Evolutionary conservation across 2,797 vertebrate genomes (phyloP), one percentile per base, ranked within the genome.

Genomic region (Acanthurus lineatus): DNA sequence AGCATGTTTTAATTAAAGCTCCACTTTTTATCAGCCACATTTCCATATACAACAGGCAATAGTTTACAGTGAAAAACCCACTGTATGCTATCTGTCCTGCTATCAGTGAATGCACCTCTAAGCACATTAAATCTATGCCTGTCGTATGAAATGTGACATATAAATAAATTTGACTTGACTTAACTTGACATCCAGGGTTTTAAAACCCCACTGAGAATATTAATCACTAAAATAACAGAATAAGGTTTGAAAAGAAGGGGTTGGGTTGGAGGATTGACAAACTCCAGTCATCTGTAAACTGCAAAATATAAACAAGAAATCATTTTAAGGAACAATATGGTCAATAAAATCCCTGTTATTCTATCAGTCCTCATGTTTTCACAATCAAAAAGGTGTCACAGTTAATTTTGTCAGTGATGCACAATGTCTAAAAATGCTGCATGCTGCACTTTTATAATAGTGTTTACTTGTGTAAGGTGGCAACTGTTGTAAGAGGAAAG

Each of bases 401-500:
- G 57, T 73, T 68, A 44, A 81, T 82, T 32, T 83, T 67, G 35
- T 45, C 47, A n/a, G 49, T 76, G 68, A 67, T 51, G 9, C 63
- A 69, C 32, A 56, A 57, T 51, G 54, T 71, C 47, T 72, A 28
- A 86, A 88, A 85, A 52, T 62, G 76, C 84, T 62, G 56, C 48
- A 19, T 17, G 51, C 69, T 40, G 75, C 75, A 69, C 80, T 83
- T 83, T 67, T 20, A 57, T 35, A 58, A 74, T 35, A 44, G 64
- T 28, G 28, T 28, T 62, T 59, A 20, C 60, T 65, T 56, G 66
- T 76, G 73, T 64, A 25, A 75, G 73, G 76, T 62, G 69, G 66
- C 59, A 81, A 60, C 52, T 58, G 73, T 74, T 57, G 72, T 68
- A 61, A 63, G 77, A 59, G 86, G 76, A 79, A 86, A 83, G 81